These are phyloP conservation scores for Coptotermes formosanus DNA, from an alignment of 1,140 invertebrate species.

Conservation along the genomic window DNA sequence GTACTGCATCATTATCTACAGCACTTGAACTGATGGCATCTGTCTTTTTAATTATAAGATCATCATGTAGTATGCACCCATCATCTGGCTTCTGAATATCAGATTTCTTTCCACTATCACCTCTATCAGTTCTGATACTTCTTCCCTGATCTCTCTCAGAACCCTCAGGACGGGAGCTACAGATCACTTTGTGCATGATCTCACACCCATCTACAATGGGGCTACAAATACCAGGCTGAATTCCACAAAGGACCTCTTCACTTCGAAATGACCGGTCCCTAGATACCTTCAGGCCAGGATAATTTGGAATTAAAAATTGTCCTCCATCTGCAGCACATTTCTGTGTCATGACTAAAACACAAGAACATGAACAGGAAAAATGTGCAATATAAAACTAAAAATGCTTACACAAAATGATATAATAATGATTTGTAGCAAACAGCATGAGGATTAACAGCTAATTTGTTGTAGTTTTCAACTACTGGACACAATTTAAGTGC, in stretches of 20 bases:
- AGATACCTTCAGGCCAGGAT: neutral
- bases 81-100: neutral
- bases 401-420: no score
- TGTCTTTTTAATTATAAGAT: neutral
- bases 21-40: neutral
- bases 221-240: neutral
- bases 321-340: neutral
- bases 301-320: neutral
- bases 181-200: neutral
- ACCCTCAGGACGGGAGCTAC: neutral
- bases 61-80: no score
- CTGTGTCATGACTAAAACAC: neutral
- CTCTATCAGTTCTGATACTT: neutral
- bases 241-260: neutral
- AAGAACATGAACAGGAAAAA: neutral
- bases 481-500: no score
- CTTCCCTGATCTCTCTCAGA: neutral
- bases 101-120: neutral
- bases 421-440: no score
- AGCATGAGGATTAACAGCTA: no score
- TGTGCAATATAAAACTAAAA: no score
- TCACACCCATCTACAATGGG: neutral
- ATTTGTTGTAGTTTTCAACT: no score
- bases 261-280: conserved; percentile 14
- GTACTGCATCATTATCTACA: no score